A percentile compares a stretch with the other conserved stretches of the same genome.
phyloP scores from a whole-genome alignment of 2,888 invertebrate genomes.

The Coenonympha arcania region DNA sequence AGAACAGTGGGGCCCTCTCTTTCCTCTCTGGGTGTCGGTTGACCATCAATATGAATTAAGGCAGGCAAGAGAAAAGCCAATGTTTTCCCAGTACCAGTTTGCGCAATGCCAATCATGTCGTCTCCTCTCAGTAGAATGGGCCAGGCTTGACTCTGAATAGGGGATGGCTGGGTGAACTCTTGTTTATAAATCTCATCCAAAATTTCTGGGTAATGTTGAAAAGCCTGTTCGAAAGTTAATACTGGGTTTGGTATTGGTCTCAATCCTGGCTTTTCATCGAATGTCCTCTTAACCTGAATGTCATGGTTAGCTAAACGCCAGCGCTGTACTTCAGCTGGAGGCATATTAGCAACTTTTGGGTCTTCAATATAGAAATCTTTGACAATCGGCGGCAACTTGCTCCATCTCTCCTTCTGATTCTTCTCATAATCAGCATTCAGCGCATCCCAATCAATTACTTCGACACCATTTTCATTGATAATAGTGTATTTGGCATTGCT shows the following conservation, averaged over 20 bases:
- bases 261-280: constrained; percentile 65
- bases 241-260: constrained; percentile 83
- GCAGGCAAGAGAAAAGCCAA: constrained; percentile 94
- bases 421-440: constrained; percentile 71
- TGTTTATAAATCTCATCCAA: constrained; percentile 85
- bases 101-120: constrained; percentile 97
- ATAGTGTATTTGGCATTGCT: constrained; percentile 47
- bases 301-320: constrained; percentile 81
- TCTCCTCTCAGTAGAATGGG: constrained; percentile 91
- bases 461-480: constrained; percentile 44
- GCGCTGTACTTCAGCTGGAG: constrained; percentile 74
- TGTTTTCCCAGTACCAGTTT: constrained; percentile 96
- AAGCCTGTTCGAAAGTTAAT: constrained; percentile 86
- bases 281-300: constrained; percentile 81
- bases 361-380: constrained; percentile 91
- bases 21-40: constrained; percentile 80
- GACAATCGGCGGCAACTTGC: constrained; percentile 77
- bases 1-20: constrained; percentile 89
- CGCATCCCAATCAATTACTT: constrained; percentile 75
- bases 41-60: constrained; percentile 92
- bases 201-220: constrained; percentile 86
- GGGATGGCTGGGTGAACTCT: constrained; percentile 87
- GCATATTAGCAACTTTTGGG: constrained; percentile 78
- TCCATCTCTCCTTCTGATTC: constrained; percentile 76
- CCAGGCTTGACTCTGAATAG: constrained; percentile 96